Evolutionary conservation across 2,888 invertebrate species (phyloP).

Genomic region (Serripes groenlandicus): DNA sequence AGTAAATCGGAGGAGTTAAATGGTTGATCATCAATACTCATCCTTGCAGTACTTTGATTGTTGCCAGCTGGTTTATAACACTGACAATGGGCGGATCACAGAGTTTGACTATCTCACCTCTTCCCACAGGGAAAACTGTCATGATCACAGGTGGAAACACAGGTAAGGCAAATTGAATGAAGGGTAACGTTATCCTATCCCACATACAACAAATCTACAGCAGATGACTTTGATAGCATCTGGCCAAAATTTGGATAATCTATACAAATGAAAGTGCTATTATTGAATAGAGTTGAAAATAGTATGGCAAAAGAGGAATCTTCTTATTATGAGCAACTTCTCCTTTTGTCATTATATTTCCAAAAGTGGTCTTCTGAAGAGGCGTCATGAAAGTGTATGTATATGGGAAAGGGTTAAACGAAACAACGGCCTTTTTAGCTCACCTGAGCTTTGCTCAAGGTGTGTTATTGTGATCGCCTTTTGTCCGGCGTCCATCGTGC

Average conservation of each 20-base stretch:
- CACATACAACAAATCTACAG: background rate
- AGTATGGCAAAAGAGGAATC: background rate
- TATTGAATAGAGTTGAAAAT: background rate
- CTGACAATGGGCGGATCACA: slow-evolving; percentile 54
- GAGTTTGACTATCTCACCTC: slow-evolving; percentile 50
- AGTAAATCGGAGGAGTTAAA: background rate
- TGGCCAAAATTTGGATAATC: too few species aligned
- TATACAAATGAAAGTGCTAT: background rate
- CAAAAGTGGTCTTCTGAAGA: background rate
- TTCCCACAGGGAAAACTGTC: slow-evolving; percentile 58
- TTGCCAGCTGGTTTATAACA: background rate
- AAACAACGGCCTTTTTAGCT: too few species aligned
- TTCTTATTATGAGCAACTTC: background rate
- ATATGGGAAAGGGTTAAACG: background rate
- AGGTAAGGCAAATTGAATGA: slow-evolving; percentile 31
- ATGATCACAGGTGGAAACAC: slow-evolving; percentile 67
- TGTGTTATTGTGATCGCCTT: too few species aligned
- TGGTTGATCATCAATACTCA: background rate
- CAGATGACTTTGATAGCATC: too few species aligned
- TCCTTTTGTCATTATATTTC: background rate
- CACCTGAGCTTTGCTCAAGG: too few species aligned
- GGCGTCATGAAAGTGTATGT: background rate
- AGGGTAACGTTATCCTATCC: background rate
- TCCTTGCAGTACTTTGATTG: background rate
- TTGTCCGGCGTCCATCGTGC: too few species aligned